Percentiles rank a stretch among this genome's conserved stretches.
Conservation (phyloP, 2,113 vertebrate genomes). For the Otis tarda region DNA sequence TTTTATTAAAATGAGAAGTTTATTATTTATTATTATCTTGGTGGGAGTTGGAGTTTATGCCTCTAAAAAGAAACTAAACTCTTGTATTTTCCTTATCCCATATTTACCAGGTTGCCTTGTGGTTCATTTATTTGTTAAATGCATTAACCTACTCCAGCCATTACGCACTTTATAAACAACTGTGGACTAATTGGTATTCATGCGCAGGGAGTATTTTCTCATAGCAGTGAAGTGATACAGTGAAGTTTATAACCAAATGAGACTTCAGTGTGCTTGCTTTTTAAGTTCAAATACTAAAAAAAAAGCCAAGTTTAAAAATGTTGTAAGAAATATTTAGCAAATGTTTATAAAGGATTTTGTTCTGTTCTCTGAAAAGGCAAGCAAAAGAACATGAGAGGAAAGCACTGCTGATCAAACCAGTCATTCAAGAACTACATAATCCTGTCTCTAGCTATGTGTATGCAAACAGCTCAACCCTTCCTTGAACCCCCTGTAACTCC, state of each 20-base stretch:
- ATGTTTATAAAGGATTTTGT: background rate
- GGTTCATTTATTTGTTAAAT: conserved; percentile 46
- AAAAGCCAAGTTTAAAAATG: background rate
- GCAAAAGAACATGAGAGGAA: background rate
- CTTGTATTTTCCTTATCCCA: conserved; percentile 30
- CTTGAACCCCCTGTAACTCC: background rate
- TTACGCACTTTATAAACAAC: conserved; percentile 35
- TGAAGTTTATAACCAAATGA: background rate
- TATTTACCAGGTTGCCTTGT: conserved; percentile 27
- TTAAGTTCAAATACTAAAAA: conserved; percentile 1
- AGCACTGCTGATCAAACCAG: background rate
- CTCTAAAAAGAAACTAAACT: conserved; percentile 28
- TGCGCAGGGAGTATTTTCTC: conserved; percentile 9
- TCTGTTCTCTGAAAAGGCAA: background rate
- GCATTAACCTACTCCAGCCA: conserved; percentile 34
- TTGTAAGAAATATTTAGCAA: background rate
- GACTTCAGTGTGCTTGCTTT: background rate
- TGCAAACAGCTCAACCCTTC: conserved; percentile 10
- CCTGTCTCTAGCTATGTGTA: background rate
- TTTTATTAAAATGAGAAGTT: conserved; percentile 57
- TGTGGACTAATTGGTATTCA: conserved; percentile 23
- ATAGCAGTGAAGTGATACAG: background rate
- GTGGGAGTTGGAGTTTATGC: conserved; percentile 5
- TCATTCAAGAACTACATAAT: background rate
- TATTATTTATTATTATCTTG: conserved; percentile 49